phyloP scores from a whole-genome alignment of 2,888 invertebrate genomes.

The Agrilus mali region DNA sequence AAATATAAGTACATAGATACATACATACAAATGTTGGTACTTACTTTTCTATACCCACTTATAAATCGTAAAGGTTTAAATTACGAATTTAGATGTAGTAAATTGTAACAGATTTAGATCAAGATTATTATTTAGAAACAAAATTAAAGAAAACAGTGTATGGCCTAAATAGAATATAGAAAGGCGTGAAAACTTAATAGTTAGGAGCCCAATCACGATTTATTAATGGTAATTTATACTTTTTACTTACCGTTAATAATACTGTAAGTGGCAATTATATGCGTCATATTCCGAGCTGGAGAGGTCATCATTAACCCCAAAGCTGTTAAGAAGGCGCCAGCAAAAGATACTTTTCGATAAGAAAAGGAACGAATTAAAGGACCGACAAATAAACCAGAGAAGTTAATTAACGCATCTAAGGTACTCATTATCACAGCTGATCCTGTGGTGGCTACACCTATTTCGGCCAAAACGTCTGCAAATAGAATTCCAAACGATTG shows the following conservation, averaged over 20 bases:
- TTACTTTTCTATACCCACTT: too few relatives aligned
- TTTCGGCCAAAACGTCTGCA: conserved; percentile 54
- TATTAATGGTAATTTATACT: conserved; percentile 3
- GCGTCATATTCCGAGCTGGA: conserved; percentile 57
- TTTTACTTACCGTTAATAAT: conserved; percentile 54
- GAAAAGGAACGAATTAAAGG: conserved; percentile 65
- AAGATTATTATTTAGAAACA: too few relatives aligned
- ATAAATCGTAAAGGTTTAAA: too few relatives aligned
- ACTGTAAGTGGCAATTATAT: conserved; percentile 60
- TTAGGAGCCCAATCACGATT: too few relatives aligned
- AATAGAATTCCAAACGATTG: conserved; percentile 73
- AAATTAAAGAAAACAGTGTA: too few relatives aligned
- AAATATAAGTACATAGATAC: too few relatives aligned
- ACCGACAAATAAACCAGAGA: conserved; percentile 65
- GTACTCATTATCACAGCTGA: conserved; percentile 65
- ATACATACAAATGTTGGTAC: too few relatives aligned
- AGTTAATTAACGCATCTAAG: conserved; percentile 64
- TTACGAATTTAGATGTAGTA: too few relatives aligned
- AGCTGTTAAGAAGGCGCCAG: conserved; percentile 53
- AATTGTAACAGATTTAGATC: too few relatives aligned
- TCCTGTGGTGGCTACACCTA: conserved; percentile 62
- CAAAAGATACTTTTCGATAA: conserved; percentile 56
- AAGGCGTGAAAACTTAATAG: too few relatives aligned
- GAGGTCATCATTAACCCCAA: conserved; percentile 55
- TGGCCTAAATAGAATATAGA: too few relatives aligned